phyloP scores from a whole-genome alignment of 2,888 invertebrate species.

The Agapetus fuscipes region DNA sequence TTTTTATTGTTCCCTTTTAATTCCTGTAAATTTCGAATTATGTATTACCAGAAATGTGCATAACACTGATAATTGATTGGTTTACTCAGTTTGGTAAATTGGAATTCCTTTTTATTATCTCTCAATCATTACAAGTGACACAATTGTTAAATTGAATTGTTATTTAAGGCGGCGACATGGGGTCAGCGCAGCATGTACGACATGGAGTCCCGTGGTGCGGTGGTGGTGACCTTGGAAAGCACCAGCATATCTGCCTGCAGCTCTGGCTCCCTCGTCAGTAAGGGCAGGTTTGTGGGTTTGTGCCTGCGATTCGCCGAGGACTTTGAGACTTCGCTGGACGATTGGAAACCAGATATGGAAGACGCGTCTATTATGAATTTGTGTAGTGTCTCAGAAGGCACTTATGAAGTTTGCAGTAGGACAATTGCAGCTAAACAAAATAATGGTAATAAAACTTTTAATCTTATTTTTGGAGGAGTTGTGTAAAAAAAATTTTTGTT shows the following conservation, averaged over 20 bases:
- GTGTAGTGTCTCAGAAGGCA: conserved; percentile 97
- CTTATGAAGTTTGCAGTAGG: conserved; percentile 93
- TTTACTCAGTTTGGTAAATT: no score
- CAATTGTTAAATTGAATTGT: no score
- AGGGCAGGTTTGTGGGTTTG: conserved; percentile 81
- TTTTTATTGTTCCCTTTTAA: no score
- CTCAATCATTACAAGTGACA: no score
- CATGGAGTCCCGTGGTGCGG: conserved; percentile 76
- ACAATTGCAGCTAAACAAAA: conserved; percentile 80
- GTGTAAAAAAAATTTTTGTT: no score
- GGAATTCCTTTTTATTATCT: no score
- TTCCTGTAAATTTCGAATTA: no score
- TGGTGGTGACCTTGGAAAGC: conserved; percentile 91
- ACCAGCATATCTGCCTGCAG: conserved; percentile 93
- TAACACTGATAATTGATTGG: no score
- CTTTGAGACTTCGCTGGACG: conserved; percentile 92
- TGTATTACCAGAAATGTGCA: no score
- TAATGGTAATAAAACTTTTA: conserved; percentile 41
- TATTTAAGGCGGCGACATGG: conserved; percentile 42
- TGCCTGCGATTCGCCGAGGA: conserved; percentile 95
- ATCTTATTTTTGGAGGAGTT: not conserved
- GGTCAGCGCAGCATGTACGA: conserved; percentile 59
- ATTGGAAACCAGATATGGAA: conserved; percentile 88
- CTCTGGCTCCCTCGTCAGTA: conserved; percentile 91
- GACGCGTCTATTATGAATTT: conserved; percentile 77